Evolutionary conservation across 2,888 invertebrate genomes (phyloP), one percentile per base, ranked within the genome.

Genomic region (Acleris sparsana): DNA sequence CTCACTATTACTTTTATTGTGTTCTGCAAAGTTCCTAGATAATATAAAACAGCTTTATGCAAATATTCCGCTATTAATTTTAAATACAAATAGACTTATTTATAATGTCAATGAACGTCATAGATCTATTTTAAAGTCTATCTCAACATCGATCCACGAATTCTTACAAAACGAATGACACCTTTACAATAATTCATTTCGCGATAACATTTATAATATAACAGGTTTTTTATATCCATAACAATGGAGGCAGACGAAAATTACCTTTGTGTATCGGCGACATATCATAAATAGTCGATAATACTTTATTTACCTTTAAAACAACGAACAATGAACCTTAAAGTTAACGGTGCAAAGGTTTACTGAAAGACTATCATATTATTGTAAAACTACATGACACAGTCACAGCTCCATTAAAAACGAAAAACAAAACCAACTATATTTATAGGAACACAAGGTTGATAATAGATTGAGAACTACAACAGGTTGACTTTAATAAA

Each of bases 401-500:
- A 56, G 57, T 62, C 52, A 61, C 20, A 61, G 61, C 52, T 66
- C 48, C 20, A 33, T 2, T 46, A 6, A 1, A 17, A 48, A 18
- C 6, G 2, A 18, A 33, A 46, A 22, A 39, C 0, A 66, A 44
- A 29, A 5, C 18, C 18, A 53, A 46, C 52, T 43, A 17, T 53
- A 57, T 51, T 2, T 3, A 1, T 5, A 39, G 16, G 7, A 0
- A 0, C 39, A 64, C 71, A 69, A 61, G 61, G 58, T 62, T 53
- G n/a, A 39, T 67, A 68, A 69, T 74, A 62, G 18, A 65, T 63
- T 69, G 63, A 67, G 73, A 69, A 18, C 11, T 4, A 43, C 46
- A 52, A 61, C 66, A 62, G 66, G 62, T 66, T 66, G 74, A 73
- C 74, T 72, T 75, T 69, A 78, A 79, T 79, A 80, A 82, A 72